Evolutionary conservation across 2,888 invertebrate species (phyloP).

Genomic region (Zelleria hepariella): DNA sequence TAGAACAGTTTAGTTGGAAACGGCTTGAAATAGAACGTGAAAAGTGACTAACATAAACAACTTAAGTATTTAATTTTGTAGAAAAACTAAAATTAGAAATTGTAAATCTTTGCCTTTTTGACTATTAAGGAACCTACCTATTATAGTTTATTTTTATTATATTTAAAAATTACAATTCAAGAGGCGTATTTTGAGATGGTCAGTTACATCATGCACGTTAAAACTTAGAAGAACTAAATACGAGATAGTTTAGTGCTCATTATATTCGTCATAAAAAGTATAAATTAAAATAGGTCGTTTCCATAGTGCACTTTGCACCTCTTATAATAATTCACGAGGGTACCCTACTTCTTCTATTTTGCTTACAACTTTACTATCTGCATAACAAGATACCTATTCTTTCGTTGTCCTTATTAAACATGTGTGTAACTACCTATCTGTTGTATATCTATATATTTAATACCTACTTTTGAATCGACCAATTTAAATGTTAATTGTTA

Average conservation of each 20-base stretch:
- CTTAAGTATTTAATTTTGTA: too few species aligned
- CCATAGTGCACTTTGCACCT: background rate
- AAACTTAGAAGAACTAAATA: background rate
- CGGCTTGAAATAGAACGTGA: conserved; percentile 35
- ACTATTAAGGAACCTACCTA: too few species aligned
- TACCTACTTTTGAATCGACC: background rate
- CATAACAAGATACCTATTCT: background rate
- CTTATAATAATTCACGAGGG: background rate
- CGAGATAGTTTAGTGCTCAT: background rate
- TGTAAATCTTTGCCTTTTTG: too few species aligned
- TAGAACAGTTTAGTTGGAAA: conserved; percentile 27
- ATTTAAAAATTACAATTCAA: background rate
- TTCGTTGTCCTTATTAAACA: background rate
- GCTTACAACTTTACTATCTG: background rate
- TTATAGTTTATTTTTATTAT: background rate
- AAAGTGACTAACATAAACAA: too few species aligned
- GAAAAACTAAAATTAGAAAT: too few species aligned
- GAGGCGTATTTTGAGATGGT: background rate
- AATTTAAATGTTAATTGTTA: background rate
- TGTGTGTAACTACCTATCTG: background rate
- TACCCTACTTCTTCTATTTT: background rate
- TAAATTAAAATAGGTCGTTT: background rate
- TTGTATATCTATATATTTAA: background rate
- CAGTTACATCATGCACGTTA: background rate
- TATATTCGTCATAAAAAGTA: background rate